A percentile compares a stretch with the other conserved stretches of the same genome.
Evolutionary conservation across 1,140 invertebrate species (phyloP).

Genomic region (Oryzaephilus surinamensis): DNA sequence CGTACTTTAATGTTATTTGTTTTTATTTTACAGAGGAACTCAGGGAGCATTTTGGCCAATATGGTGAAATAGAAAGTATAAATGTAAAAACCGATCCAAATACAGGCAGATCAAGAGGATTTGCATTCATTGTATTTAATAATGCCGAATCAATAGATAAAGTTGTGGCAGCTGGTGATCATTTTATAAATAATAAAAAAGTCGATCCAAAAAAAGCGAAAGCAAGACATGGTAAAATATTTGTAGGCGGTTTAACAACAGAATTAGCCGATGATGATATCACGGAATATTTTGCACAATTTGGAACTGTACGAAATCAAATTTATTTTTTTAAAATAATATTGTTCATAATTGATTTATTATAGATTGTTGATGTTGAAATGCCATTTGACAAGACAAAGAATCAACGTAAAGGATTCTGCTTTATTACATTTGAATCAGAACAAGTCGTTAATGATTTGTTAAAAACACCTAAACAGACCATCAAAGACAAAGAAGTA

Average conservation of each 20-base stretch:
- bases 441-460: slow-evolving; percentile 86
- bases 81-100: slow-evolving; percentile 89
- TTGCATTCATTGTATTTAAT: slow-evolving; percentile 92
- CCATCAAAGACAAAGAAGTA: slow-evolving; percentile 84
- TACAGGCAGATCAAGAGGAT: slow-evolving; percentile 81
- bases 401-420: slow-evolving; percentile 90
- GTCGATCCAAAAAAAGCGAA: slow-evolving; percentile 93
- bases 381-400: slow-evolving; percentile 95
- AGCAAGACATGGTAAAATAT: slow-evolving; percentile 86
- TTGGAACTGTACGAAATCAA: slow-evolving; percentile 71
- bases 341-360: slow-evolving; percentile 13
- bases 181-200: slow-evolving; percentile 87
- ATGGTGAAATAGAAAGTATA: slow-evolving; percentile 86
- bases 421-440: slow-evolving; percentile 90
- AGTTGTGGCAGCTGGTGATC: slow-evolving; percentile 74
- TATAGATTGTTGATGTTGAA: slow-evolving; percentile 83
- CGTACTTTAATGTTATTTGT: neutral
- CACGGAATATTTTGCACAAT: slow-evolving; percentile 80
- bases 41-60: slow-evolving; percentile 78
- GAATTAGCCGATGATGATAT: slow-evolving; percentile 89
- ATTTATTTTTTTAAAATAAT: slow-evolving; percentile 9
- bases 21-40: slow-evolving; percentile 71
- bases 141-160: slow-evolving; percentile 80
- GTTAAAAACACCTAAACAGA: slow-evolving; percentile 83
- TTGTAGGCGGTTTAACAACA: slow-evolving; percentile 84